These are phyloP conservation scores for Hippocampus mohnikei DNA, from an alignment of 2,113 vertebrate genomes.

Conservation along the genomic window DNA sequence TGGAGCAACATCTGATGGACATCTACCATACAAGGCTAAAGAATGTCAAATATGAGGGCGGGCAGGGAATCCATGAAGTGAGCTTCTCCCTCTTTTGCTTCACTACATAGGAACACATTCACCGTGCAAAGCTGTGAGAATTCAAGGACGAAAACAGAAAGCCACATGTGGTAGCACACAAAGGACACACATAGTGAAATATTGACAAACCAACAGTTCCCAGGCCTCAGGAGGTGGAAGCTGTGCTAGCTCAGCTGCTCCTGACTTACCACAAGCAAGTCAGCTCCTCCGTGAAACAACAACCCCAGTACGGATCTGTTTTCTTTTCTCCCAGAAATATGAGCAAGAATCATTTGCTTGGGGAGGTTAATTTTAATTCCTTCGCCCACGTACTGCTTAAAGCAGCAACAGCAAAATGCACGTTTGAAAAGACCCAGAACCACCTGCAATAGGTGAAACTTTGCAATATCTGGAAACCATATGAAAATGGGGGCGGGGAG, in stretches of 20 bases:
- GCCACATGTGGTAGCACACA: slow-evolving; percentile 16
- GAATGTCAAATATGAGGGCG: slow-evolving; percentile 61
- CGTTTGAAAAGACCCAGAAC: neutral
- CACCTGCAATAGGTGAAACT: neutral
- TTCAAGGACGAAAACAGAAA: neutral
- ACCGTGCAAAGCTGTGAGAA: slow-evolving; percentile 2
- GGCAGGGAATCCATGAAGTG: slow-evolving; percentile 23
- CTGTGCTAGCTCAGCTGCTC: slow-evolving; percentile 60
- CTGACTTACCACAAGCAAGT: slow-evolving; percentile 48
- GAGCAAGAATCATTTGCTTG: slow-evolving; percentile 22
- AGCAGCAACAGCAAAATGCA: neutral
- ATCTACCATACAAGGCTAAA: slow-evolving; percentile 66
- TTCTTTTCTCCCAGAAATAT: slow-evolving; percentile 37
- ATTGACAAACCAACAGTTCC: slow-evolving; percentile 57
- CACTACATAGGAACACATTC: slow-evolving; percentile 9
- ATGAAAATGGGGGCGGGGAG: neutral
- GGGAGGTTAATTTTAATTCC: slow-evolving; percentile 3
- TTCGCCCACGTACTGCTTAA: neutral
- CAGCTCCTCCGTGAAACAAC: slow-evolving; percentile 44
- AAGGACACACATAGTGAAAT: slow-evolving; percentile 21
- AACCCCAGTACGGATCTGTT: slow-evolving; percentile 39
- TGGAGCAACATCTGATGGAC: slow-evolving; percentile 41
- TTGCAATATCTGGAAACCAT: neutral
- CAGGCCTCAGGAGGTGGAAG: slow-evolving; percentile 40
- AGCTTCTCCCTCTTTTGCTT: slow-evolving; percentile 21